Evolutionary conservation across 2,888 invertebrate species (phyloP).

Genomic region (Chymomyza fuscimana): DNA sequence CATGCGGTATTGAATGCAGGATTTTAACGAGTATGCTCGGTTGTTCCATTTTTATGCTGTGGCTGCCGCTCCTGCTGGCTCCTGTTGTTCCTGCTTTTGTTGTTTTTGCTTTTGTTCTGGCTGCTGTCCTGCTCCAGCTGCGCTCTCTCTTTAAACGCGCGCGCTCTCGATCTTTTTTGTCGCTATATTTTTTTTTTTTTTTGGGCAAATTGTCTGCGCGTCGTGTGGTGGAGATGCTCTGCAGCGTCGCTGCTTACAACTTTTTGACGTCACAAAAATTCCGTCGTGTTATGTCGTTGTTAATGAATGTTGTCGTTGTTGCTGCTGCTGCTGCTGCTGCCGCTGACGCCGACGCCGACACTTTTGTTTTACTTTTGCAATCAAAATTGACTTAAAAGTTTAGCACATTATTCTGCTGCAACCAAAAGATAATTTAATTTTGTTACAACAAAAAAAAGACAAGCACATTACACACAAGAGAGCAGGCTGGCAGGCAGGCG

Average conservation of each 20-base stretch:
- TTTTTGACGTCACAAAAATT: conserved; percentile 4
- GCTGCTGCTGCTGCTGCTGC: conserved; percentile 24
- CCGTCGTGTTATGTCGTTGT: conserved; percentile 3
- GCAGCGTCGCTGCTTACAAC: conserved; percentile 36
- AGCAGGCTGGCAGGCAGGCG: conserved; percentile 16
- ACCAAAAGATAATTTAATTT: conserved; percentile 5
- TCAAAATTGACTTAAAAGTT: conserved; percentile 54
- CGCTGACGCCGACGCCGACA: conserved; percentile 28
- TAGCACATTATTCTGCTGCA: conserved; percentile 54
- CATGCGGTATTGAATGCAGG: conserved; percentile 94
- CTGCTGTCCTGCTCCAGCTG: conserved; percentile 15
- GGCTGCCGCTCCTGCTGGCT: conserved; percentile 20
- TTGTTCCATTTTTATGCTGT: conserved; percentile 82
- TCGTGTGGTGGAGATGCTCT: conserved; percentile 39
- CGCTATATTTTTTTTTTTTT: conserved; percentile 16
- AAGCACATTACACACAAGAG: not conserved
- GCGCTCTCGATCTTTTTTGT: not conserved
- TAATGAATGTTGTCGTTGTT: conserved; percentile 3
- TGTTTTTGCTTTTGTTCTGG: conserved; percentile 13
- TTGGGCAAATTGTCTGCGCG: conserved; percentile 35
- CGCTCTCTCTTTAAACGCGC: conserved; percentile 1
- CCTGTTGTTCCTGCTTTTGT: conserved; percentile 26
- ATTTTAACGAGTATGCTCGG: conserved; percentile 91
- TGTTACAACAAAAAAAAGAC: not conserved
- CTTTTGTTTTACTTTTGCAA: conserved; percentile 14